A percentile compares a stretch with the other conserved stretches of the same genome.
These are phyloP conservation scores for Sturmia bella DNA, from an alignment of 2,888 invertebrate species.

Conservation along the genomic window DNA sequence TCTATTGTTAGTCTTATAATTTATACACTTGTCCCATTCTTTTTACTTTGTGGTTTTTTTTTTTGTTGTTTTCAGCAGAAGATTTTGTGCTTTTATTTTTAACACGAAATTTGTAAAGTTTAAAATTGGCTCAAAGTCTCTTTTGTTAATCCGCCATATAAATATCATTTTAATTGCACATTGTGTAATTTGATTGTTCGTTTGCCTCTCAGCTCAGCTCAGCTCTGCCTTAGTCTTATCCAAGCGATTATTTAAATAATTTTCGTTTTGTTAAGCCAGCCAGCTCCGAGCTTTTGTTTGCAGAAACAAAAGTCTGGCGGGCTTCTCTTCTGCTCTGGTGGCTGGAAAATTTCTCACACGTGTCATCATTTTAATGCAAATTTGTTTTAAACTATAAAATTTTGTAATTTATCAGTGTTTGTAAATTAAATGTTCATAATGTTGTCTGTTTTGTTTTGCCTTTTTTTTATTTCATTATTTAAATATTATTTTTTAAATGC, in stretches of 20 bases:
- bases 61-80: background rate
- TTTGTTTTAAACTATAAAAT: conserved; percentile 40
- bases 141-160: conserved; percentile 49
- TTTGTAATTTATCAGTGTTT: conserved; percentile 49
- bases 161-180: conserved; percentile 56
- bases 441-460: conserved; percentile 25
- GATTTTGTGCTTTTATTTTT: conserved; percentile 15
- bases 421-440: conserved; percentile 40
- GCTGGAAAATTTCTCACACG: conserved; percentile 59
- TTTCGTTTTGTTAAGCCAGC: conserved; percentile 48
- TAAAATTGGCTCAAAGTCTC: background rate
- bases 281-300: background rate
- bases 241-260: conserved; percentile 30
- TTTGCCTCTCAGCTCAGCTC: background rate
- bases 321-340: background rate
- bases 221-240: background rate
- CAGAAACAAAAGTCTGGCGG: too few species aligned
- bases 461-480: background rate
- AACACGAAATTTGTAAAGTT: conserved; percentile 14
- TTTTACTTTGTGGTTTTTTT: background rate
- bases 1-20: conserved; percentile 39
- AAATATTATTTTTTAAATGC: conserved; percentile 28
- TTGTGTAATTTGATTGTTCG: conserved; percentile 40
- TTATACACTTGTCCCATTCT: conserved; percentile 25
- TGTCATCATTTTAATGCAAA: conserved; percentile 64